Base-by-base conservation (phyloP, 2,113 vertebrate species). In the Carollia perspicillata region DNA sequence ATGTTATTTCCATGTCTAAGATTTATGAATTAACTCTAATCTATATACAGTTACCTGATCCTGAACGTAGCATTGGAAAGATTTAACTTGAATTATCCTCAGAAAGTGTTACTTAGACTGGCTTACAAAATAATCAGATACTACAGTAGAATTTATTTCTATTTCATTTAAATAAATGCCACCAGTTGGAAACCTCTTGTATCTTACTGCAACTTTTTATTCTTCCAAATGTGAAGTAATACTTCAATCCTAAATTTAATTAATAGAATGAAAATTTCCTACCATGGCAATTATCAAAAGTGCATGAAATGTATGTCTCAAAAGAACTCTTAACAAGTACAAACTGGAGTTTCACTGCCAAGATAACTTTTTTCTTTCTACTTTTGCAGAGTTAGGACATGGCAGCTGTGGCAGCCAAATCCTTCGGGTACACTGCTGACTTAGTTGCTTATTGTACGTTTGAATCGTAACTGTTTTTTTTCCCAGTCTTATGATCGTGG, bases 81-180 rank as follows among this genome's bases (percentile, higher is more conserved):
- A 92, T 79, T 90, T 97, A 97, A 84, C n/a, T 71, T 63, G 3
- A 16, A 93, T 95, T 97, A 90, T 93, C 71, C 84, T 87, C 87
- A 72, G 81, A 86, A 96, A 95, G 55, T 81, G 23, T 89, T 78
- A 88, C 20, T 71, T 2, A 78, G 10, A 74, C 44, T 37, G 58
- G 72, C 33, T 96, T 81, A 87, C 10, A 79, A 83, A 89, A 91
- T 55, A 88, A 90, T 92, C 80, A 95, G 74, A 78, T 79, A 53
- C 42, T 49, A 89, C 44, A 92, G 40, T 63, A 80, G 35, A 84
- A 95, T 92, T 95, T 88, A 28, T 72, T 37, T 80, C 66, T 88
- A 3, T 87, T 87, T 86, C 28, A 80, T 63, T 91, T 89, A 94
- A 97, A 83, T 83, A 92, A 87, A 68, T 94, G 33, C 6, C 12